phyloP scores from a whole-genome alignment of 2,113 vertebrate genomes.

The Hemichromis elongatus region DNA sequence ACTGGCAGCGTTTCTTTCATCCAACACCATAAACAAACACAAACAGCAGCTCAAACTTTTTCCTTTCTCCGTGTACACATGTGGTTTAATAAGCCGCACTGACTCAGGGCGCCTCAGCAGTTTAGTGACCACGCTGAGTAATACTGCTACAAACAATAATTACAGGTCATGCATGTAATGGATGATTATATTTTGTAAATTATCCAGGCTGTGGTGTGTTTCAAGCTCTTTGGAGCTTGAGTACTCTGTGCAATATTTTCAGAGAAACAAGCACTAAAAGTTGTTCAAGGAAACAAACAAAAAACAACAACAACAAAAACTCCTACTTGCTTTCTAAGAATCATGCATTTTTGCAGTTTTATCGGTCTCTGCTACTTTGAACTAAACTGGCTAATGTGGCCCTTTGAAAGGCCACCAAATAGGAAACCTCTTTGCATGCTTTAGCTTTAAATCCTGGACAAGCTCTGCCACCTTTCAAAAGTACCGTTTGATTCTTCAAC shows the following conservation, averaged over 20 bases:
- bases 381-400: constrained; percentile 53
- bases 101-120: constrained; percentile 65
- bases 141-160: constrained; percentile 58
- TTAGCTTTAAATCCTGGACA: constrained; percentile 79
- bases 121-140: constrained; percentile 50
- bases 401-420: constrained; percentile 58
- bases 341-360: neutral
- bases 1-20: neutral
- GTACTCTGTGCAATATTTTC: neutral
- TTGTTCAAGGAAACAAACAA: neutral
- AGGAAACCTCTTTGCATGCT: constrained; percentile 75
- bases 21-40: neutral
- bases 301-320: neutral
- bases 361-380: constrained; percentile 50
- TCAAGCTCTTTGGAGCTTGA: neutral
- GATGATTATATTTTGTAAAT: constrained; percentile 44
- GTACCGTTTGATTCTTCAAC: constrained; percentile 76
- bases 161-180: constrained; percentile 42
- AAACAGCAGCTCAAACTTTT: neutral
- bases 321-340: neutral
- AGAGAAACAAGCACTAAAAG: neutral
- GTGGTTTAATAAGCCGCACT: constrained; percentile 17
- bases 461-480: constrained; percentile 86
- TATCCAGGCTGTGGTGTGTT: constrained; percentile 25
- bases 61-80: neutral